These are phyloP conservation scores for Diaphora mendica DNA, from an alignment of 2,888 invertebrate species.

Conservation along the genomic window DNA sequence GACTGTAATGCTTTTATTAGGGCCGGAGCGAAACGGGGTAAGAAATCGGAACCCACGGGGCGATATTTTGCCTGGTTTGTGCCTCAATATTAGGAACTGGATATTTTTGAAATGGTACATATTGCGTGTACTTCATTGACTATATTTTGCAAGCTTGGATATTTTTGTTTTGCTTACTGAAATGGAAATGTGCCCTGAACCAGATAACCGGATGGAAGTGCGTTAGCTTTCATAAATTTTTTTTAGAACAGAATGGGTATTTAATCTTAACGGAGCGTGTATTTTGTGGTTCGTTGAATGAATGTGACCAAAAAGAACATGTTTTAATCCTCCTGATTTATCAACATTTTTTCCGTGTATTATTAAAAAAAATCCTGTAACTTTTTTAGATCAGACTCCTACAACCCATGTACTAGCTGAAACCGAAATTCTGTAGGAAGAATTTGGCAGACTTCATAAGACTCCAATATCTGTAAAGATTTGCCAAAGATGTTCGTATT, in stretches of 20 bases:
- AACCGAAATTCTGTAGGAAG: no score
- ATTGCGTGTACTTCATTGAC: conserved; percentile 12
- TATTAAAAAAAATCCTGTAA: no score
- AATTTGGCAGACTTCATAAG: no score
- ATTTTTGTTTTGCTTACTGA: conserved; percentile 23
- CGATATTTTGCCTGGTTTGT: conserved; percentile 10
- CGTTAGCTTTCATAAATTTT: conserved; percentile 18
- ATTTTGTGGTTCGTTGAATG: conserved; percentile 12
- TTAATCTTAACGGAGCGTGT: conserved; percentile 13
- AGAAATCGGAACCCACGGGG: conserved; percentile 28
- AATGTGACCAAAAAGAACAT: conserved; percentile 6
- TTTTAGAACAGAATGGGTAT: conserved; percentile 7
- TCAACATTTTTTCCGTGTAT: not conserved
- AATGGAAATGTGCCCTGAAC: conserved; percentile 20
- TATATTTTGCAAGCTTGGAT: conserved; percentile 13
- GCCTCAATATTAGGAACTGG: not conserved
- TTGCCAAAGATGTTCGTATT: no score
- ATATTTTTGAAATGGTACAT: conserved; percentile 30
- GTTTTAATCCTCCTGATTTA: conserved; percentile 10
- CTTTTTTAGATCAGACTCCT: no score
- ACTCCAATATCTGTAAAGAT: no score
- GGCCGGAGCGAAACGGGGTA: conserved; percentile 19
- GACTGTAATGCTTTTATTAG: conserved; percentile 51
- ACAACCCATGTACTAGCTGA: no score
- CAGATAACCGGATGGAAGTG: conserved; percentile 18